Evolutionary conservation across 1,140 invertebrate genomes (phyloP).

Genomic region (Onthophagus taurus): DNA sequence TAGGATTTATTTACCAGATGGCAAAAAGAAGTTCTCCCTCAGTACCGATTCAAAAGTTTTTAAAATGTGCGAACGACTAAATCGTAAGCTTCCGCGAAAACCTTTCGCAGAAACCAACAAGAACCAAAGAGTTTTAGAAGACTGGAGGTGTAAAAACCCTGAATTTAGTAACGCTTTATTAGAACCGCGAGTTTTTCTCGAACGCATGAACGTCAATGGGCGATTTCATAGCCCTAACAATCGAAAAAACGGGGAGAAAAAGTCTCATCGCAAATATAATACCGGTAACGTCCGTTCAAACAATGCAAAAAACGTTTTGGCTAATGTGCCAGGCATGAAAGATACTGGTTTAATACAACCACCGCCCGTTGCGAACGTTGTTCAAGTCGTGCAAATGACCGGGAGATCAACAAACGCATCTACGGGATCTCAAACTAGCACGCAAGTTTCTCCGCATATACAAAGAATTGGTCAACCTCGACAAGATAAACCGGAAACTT

Average conservation of each 20-base stretch:
- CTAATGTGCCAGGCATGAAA: conserved; percentile 44
- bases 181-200: conserved; percentile 19
- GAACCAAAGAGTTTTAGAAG: no score
- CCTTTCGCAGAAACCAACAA: no score
- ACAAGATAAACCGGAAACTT: conserved; percentile 25
- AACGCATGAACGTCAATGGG: conserved; percentile 18
- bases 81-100: no score
- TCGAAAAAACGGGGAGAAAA: neutral
- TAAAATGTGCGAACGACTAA: no score
- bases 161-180: conserved; percentile 5
- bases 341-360: conserved; percentile 48
- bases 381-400: conserved; percentile 47
- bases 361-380: conserved; percentile 41
- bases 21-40: no score
- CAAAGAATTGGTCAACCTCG: conserved; percentile 39
- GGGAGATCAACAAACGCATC: conserved; percentile 21
- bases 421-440: conserved; percentile 32
- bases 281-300: no score
- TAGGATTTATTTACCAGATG: no score
- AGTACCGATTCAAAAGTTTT: no score
- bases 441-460: conserved; percentile 38
- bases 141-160: no score
- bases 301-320: conserved; percentile 32
- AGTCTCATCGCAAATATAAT: no score
- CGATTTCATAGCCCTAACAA: neutral